Base-by-base conservation (phyloP, 2,113 vertebrate species). In the Calidris pugnax region DNA sequence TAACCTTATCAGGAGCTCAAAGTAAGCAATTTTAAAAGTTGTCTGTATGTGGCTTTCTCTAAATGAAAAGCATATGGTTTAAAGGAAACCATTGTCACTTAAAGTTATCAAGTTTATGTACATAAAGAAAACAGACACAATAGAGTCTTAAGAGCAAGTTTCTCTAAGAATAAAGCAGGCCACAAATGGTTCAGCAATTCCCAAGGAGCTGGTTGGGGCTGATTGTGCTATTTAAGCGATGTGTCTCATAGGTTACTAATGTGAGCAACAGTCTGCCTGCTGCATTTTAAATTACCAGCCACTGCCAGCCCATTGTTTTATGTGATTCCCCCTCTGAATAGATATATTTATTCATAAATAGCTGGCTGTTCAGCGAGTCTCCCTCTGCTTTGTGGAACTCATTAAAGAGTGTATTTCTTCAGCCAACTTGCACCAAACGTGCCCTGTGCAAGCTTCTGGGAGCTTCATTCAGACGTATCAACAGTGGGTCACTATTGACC, bases 231-330 rank as follows among this genome's bases (percentile, higher is more conserved):
- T 95, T 96, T 92, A 93, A 95, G 73, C 0, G 0, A 23, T n/a
- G 39, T n/a, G 62, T 75, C 86, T 90, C 27, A 1, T 28, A 94
- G 83, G 76, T 92, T 96, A 91, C 92, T 93, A 92, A 90, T 93
- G 92, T 1, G 1, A 96, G 37, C 45, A 91, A 66, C 63, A 80
- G 87, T 19, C 90, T 87, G 88, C 51, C 76, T 93, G 73, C 68
- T 91, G 69, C 83, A 93, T 96, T 96, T 91, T 90, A 93, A 96
- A 96, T 93, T 85, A 72, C 35, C 69, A 97, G 41, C 80, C 84
- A 55, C 62, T 87, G 80, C 77, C 89, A 97, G 66, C 45, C 73
- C 77, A 79, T 57, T 95, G 76, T 87, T 95, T 95, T 89, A 93
- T 73, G 48, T 32, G 32, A 89, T 92, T 82, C 69, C 33, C 39